These are phyloP conservation scores for Cranoglanis bouderius DNA, from an alignment of 2,113 vertebrate genomes.

Conservation along the genomic window DNA sequence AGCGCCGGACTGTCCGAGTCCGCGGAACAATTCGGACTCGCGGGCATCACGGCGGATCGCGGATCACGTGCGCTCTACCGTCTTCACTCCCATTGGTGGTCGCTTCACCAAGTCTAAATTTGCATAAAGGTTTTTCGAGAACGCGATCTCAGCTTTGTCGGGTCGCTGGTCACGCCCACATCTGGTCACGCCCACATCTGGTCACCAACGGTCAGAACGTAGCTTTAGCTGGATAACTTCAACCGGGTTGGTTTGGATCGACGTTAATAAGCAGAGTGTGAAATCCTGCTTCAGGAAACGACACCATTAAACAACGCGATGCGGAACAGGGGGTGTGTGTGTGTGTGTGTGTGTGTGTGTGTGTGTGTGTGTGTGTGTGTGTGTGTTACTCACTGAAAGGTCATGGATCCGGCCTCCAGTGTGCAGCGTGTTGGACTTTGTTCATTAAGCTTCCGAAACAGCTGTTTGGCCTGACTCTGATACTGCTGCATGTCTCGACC, in stretches of 20 bases:
- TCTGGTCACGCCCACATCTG: too few species aligned
- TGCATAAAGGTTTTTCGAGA: too few species aligned
- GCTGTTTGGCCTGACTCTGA: constrained; percentile 96
- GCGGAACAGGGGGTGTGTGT: neutral
- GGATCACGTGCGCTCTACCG: too few species aligned
- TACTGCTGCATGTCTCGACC: constrained; percentile 96
- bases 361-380: neutral
- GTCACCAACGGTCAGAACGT: too few species aligned
- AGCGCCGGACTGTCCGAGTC: too few species aligned
- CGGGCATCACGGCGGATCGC: too few species aligned
- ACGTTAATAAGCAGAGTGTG: neutral
- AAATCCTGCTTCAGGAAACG: neutral
- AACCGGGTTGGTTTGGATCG: neutral
- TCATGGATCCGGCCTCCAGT: constrained; percentile 89
- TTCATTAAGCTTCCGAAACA: constrained; percentile 94
- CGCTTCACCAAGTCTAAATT: too few species aligned
- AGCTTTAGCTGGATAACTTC: neutral
- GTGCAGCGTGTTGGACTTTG: constrained; percentile 95
- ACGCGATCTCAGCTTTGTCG: too few species aligned
- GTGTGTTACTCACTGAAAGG: constrained; percentile 89
- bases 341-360: neutral
- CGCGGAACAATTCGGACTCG: too few species aligned
- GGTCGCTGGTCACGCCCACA: too few species aligned
- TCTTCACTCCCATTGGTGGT: too few species aligned
- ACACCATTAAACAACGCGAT: neutral